Conservation (phyloP, 2,888 invertebrate genomes). For the Bedellia somnulentella region DNA sequence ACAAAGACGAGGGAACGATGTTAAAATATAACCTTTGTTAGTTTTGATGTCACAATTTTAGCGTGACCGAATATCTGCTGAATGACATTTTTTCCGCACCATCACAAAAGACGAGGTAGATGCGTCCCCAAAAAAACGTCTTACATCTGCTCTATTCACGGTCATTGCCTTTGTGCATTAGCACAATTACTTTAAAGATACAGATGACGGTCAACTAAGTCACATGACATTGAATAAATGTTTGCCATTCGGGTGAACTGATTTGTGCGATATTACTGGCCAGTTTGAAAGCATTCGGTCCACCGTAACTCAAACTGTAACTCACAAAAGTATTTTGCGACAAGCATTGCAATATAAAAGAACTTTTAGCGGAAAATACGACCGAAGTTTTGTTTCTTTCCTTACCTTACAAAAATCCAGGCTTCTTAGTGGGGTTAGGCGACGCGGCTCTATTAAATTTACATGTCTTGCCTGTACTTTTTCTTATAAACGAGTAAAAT, state of each 20-base stretch:
- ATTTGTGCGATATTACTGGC: conserved; percentile 30
- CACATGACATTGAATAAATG: conserved; percentile 19
- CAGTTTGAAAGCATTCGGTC: conserved; percentile 16
- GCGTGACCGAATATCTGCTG: conserved; percentile 1
- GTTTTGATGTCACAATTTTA: no score
- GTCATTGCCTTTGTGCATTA: conserved; percentile 5
- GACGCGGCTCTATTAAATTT: conserved; percentile 53
- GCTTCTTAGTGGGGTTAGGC: conserved; percentile 26
- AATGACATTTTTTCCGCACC: conserved; percentile 9
- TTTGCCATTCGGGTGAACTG: conserved; percentile 21
- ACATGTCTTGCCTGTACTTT: conserved; percentile 53
- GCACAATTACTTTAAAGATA: no score
- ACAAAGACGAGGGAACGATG: no score
- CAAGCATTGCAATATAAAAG: conserved; percentile 34
- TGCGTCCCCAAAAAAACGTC: background rate
- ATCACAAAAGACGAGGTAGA: conserved; percentile 7
- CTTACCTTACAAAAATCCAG: conserved; percentile 40
- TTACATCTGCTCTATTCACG: conserved; percentile 6
- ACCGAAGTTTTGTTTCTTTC: conserved; percentile 47
- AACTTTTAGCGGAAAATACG: conserved; percentile 52
- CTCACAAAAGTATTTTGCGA: conserved; percentile 45
- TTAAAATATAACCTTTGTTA: no score
- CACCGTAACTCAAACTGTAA: conserved; percentile 44
- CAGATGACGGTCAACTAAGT: conserved; percentile 13
- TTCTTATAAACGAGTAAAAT: conserved; percentile 58